These are phyloP conservation scores for Gephyroberyx darwinii DNA, from an alignment of 2,797 vertebrate genomes.

Conservation along the genomic window DNA sequence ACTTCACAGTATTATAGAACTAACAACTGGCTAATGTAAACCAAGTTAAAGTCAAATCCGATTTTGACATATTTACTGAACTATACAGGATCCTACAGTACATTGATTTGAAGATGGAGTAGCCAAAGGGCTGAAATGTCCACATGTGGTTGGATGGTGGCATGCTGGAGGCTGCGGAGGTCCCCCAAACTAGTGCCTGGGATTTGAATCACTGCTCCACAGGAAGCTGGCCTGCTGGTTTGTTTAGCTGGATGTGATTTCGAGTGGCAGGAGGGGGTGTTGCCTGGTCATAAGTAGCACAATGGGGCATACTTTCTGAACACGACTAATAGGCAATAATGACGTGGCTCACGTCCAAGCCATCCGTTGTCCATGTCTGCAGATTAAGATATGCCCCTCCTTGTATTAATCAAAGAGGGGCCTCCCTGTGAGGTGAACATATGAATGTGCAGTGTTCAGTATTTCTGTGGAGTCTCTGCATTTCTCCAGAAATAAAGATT, in stretches of 20 bases:
- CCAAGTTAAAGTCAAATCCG: slow-evolving; percentile 74
- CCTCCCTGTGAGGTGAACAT: slow-evolving; percentile 63
- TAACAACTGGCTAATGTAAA: slow-evolving; percentile 66
- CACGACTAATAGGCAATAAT: slow-evolving; percentile 84
- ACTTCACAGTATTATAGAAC: slow-evolving; percentile 50
- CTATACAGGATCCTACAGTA: slow-evolving; percentile 76
- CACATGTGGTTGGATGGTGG: slow-evolving; percentile 85
- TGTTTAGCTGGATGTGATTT: slow-evolving; percentile 87
- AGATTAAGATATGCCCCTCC: slow-evolving; percentile 78
- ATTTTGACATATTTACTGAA: slow-evolving; percentile 86
- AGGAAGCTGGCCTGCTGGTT: slow-evolving; percentile 81
- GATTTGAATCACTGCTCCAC: slow-evolving; percentile 79
- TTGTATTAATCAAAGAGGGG: slow-evolving; percentile 77
- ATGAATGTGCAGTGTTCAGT: slow-evolving; percentile 45
- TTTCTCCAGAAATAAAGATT: slow-evolving; percentile 18
- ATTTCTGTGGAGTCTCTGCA: slow-evolving; percentile 43
- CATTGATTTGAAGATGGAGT: slow-evolving; percentile 77
- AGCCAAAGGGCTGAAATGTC: slow-evolving; percentile 76
- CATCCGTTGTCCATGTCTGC: slow-evolving; percentile 71
- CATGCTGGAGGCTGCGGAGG: slow-evolving; percentile 85
- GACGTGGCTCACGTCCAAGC: slow-evolving; percentile 79
- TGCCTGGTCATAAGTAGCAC: slow-evolving; percentile 80
- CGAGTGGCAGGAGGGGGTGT: slow-evolving; percentile 81
- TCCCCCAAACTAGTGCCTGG: slow-evolving; percentile 83
- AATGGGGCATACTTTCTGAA: slow-evolving; percentile 83